Evolutionary conservation across 2,888 invertebrate species (phyloP).

Genomic region (Nipponacmea schrenckii): DNA sequence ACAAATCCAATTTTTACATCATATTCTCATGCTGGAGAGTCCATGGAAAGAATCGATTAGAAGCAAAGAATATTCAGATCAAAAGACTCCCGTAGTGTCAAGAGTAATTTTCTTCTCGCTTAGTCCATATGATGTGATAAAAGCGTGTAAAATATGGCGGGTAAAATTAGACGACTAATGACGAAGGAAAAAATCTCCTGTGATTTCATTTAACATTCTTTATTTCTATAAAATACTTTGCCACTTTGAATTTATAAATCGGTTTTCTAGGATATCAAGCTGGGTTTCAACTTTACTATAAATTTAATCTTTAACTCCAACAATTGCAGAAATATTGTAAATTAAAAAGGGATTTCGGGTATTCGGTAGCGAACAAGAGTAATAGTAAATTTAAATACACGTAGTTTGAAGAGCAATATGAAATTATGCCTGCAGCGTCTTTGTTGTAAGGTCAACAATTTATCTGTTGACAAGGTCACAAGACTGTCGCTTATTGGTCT

Average conservation of each 20-base stretch:
- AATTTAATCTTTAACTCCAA: too few relatives aligned
- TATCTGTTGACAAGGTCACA: neutral
- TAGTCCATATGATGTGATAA: slow-evolving; percentile 22
- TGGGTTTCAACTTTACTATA: too few relatives aligned
- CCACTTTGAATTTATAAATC: neutral
- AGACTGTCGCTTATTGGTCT: neutral
- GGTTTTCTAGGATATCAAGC: too few relatives aligned
- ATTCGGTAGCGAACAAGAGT: too few relatives aligned
- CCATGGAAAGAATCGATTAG: slow-evolving; percentile 21
- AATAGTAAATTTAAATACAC: too few relatives aligned
- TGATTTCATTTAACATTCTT: slow-evolving; percentile 17
- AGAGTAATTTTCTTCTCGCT: slow-evolving; percentile 20
- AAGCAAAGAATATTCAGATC: slow-evolving; percentile 20
- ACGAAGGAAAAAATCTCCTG: slow-evolving; percentile 16
- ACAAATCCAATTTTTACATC: slow-evolving; percentile 28
- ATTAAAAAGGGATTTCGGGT: too few relatives aligned
- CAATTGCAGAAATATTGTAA: too few relatives aligned
- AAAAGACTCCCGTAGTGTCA: slow-evolving; percentile 17
- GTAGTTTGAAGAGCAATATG: neutral
- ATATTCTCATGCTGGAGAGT: slow-evolving; percentile 18
- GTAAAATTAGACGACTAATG: slow-evolving; percentile 22
- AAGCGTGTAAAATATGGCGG: slow-evolving; percentile 21
- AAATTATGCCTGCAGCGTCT: neutral
- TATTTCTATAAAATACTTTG: slow-evolving; percentile 5
- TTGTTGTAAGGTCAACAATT: slow-evolving; percentile 6